Evolutionary conservation across 2,113 vertebrate genomes (phyloP).

Genomic region (Thryonomys swinderianus): DNA sequence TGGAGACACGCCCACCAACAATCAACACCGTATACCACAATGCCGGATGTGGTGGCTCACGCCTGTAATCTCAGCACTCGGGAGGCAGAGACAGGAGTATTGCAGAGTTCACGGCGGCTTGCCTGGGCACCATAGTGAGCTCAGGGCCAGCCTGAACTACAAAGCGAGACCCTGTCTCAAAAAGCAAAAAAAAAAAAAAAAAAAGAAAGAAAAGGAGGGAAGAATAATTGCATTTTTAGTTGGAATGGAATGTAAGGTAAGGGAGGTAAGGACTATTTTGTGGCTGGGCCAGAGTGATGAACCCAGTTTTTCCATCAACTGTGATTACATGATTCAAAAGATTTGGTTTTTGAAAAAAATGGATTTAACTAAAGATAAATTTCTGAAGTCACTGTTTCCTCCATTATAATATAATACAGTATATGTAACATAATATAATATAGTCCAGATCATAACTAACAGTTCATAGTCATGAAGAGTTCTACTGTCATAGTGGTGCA

Average conservation of each 20-base stretch:
- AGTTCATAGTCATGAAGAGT: neutral
- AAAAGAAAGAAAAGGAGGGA: neutral
- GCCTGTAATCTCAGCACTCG: no score
- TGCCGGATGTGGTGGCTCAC: no score
- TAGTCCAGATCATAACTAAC: conserved; percentile 40
- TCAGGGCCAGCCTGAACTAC: no score
- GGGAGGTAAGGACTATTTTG: neutral
- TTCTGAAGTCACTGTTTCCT: conserved; percentile 51
- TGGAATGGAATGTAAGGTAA: neutral
- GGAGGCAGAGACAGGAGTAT: no score
- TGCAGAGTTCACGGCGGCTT: no score
- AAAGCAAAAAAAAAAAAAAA: no score
- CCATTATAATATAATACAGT: neutral
- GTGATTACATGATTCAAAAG: conserved; percentile 24
- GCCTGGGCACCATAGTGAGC: no score
- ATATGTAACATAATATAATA: no score
- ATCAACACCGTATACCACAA: no score
- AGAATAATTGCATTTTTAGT: neutral
- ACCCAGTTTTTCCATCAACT: neutral
- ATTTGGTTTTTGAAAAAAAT: conserved; percentile 16
- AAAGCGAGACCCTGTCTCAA: no score
- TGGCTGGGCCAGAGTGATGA: no score
- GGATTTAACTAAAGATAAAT: conserved; percentile 38
- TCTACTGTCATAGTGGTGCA: neutral
- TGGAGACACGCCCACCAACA: no score